These are phyloP conservation scores for Sarotherodon lohbergeri DNA, from an alignment of 2,113 vertebrate species.

Conservation along the genomic window DNA sequence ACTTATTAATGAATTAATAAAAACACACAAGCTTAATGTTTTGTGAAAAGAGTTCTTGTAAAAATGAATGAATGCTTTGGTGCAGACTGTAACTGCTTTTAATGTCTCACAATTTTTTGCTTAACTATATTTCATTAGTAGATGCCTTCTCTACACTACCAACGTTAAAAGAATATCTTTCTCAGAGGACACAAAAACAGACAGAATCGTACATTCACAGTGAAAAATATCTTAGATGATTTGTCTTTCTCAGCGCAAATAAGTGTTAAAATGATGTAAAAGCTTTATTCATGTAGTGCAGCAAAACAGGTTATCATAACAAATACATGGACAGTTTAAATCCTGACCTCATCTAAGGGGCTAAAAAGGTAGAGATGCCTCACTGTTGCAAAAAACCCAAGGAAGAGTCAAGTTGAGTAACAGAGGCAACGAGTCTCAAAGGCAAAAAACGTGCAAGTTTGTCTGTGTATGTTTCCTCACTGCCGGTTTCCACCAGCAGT, in stretches of 20 bases:
- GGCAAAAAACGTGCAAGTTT: not conserved
- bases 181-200: not conserved
- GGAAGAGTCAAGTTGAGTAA: conserved; percentile 26
- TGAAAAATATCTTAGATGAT: not conserved
- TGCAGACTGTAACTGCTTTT: not conserved
- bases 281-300: not conserved
- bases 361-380: conserved; percentile 32
- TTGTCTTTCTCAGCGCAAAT: not conserved
- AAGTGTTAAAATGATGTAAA: not conserved
- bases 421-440: not conserved
- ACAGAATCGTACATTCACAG: not conserved
- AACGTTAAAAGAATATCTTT: not conserved
- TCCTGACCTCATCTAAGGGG: conserved; percentile 17
- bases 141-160: not conserved
- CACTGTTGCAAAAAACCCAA: conserved; percentile 19
- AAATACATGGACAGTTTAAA: conserved; percentile 5
- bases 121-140: not conserved
- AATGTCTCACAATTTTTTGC: not conserved
- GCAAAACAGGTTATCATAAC: not conserved
- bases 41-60: not conserved
- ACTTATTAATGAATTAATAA: not conserved
- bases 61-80: not conserved
- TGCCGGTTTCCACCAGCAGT: not conserved
- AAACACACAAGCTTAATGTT: not conserved
- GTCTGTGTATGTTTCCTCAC: not conserved